Evolutionary conservation across 2,888 invertebrate genomes (phyloP).

Genomic region (Drosophila austrosaltans): DNA sequence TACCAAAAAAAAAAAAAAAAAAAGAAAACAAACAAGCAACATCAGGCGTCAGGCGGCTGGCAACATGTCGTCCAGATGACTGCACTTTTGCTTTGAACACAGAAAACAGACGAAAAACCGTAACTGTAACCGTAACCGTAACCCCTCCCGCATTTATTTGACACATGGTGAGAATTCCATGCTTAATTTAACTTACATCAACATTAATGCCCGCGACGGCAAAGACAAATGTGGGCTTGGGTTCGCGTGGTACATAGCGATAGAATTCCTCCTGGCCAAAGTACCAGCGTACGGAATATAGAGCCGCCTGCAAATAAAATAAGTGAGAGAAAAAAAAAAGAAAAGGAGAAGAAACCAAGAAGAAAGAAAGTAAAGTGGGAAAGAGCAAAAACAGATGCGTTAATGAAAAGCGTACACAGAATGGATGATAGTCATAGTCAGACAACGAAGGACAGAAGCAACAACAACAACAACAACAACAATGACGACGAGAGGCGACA

Average conservation of each 20-base stretch:
- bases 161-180: constrained; percentile 23
- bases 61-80: constrained; percentile 12
- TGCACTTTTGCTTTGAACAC: constrained; percentile 5
- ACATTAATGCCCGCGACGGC: constrained; percentile 85
- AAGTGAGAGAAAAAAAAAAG: no score
- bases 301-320: constrained; percentile 79
- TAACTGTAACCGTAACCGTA: neutral
- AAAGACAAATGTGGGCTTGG: constrained; percentile 85
- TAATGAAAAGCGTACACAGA: constrained; percentile 55
- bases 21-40: neutral
- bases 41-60: constrained; percentile 16
- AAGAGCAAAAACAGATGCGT: constrained; percentile 37
- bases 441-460: constrained; percentile 3
- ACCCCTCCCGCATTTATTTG: constrained; percentile 5
- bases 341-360: neutral
- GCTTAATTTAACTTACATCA: constrained; percentile 85
- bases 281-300: constrained; percentile 88
- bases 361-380: neutral
- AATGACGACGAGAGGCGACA: constrained; percentile 31
- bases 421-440: constrained; percentile 29
- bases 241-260: constrained; percentile 86
- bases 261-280: constrained; percentile 86
- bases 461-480: constrained; percentile 22
- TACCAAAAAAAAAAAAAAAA: no score
- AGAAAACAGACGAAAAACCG: neutral